Evolutionary conservation across 2,888 invertebrate genomes (phyloP).

Genomic region (Endotricha flammealis): DNA sequence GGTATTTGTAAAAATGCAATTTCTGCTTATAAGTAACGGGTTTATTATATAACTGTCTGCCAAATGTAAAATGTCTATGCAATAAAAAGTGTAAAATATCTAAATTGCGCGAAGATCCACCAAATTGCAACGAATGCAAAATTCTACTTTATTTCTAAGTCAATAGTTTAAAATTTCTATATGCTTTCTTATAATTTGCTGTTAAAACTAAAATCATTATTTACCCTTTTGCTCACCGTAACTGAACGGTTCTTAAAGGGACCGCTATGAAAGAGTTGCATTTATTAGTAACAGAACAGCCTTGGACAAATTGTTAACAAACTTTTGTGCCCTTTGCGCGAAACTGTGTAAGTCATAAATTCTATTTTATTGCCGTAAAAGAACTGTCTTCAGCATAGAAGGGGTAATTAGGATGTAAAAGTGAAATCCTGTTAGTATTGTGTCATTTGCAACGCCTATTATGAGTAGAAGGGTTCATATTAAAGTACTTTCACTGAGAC

Average conservation of each 20-base stretch:
- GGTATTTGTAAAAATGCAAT: constrained; percentile 24
- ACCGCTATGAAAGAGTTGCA: constrained; percentile 73
- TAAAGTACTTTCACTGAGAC: constrained; percentile 60
- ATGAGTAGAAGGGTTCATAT: constrained; percentile 35
- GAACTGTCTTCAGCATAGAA: constrained; percentile 43
- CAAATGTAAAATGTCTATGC: constrained; percentile 38
- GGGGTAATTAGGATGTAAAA: constrained; percentile 73
- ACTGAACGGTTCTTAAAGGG: constrained; percentile 50
- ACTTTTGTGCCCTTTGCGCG: constrained; percentile 46
- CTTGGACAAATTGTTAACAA: constrained; percentile 36
- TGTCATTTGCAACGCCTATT: constrained; percentile 55
- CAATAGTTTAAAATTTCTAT: constrained; percentile 10
- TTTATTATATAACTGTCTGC: constrained; percentile 40
- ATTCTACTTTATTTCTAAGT: background rate
- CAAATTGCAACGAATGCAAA: constrained; percentile 27
- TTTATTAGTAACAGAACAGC: constrained; percentile 57
- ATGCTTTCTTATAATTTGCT: no score
- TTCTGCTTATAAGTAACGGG: constrained; percentile 34
- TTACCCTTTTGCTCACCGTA: constrained; percentile 63
- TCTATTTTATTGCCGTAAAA: constrained; percentile 43
- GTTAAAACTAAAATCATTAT: constrained; percentile 35
- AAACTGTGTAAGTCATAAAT: constrained; percentile 62
- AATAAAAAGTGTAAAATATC: constrained; percentile 48
- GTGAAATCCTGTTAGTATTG: constrained; percentile 59
- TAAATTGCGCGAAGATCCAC: constrained; percentile 49